Conservation (phyloP, 2,888 invertebrate genomes). For the Eustalomyia histrio region DNA sequence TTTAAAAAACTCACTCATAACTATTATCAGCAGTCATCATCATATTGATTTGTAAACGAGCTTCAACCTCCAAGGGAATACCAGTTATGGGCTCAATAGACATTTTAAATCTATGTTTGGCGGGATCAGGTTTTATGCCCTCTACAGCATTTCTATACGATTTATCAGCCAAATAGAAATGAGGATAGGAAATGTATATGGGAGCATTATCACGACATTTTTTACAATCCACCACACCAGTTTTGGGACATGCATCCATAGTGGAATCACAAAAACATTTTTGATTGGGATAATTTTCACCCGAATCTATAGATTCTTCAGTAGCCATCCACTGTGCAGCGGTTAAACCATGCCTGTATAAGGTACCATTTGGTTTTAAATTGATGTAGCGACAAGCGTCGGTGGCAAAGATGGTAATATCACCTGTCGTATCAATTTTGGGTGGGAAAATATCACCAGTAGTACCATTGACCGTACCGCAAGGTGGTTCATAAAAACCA, state of each 20-base stretch:
- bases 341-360: slow-evolving; percentile 70
- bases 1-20: slow-evolving; percentile 81
- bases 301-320: slow-evolving; percentile 86
- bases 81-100: slow-evolving; percentile 88
- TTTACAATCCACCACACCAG: slow-evolving; percentile 87
- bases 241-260: slow-evolving; percentile 80
- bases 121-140: slow-evolving; percentile 84
- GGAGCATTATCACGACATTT: slow-evolving; percentile 89
- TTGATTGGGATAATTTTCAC: slow-evolving; percentile 82
- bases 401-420: slow-evolving; percentile 85
- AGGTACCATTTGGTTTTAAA: slow-evolving; percentile 71
- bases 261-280: slow-evolving; percentile 84
- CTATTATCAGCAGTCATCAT: slow-evolving; percentile 80
- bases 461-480: slow-evolving; percentile 86
- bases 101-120: slow-evolving; percentile 84
- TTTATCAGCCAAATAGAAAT: slow-evolving; percentile 88
- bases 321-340: slow-evolving; percentile 81
- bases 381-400: slow-evolving; percentile 88
- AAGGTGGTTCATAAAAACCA: slow-evolving; percentile 82
- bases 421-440: slow-evolving; percentile 79
- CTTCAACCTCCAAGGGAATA: slow-evolving; percentile 87
- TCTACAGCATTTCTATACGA: slow-evolving; percentile 83
- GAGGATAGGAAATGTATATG: slow-evolving; percentile 89
- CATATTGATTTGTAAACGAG: slow-evolving; percentile 89
- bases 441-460: slow-evolving; percentile 92